Percentiles rank a stretch among this genome's conserved stretches.
phyloP scores from a whole-genome alignment of 2,797 vertebrate genomes.

The Champsocephalus esox region DNA sequence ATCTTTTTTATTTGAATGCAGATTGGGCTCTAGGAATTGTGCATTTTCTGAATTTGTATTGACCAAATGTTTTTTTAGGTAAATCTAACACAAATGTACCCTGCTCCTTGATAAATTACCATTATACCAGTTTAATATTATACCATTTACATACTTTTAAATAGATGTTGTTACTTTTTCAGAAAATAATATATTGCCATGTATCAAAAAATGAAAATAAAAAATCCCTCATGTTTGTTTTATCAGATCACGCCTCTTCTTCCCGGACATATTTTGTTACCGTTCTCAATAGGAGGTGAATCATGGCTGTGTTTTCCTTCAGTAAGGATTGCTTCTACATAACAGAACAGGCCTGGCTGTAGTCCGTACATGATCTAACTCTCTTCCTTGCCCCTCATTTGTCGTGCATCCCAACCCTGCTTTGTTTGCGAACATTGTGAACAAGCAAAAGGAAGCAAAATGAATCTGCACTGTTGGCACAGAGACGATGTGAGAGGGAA shows the following conservation, averaged over 20 bases:
- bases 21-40: not conserved
- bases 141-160: not conserved
- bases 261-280: not conserved
- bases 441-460: slow-evolving; percentile 8
- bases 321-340: not conserved
- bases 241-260: not conserved
- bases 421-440: slow-evolving; percentile 41
- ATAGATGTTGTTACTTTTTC: not conserved
- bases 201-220: not conserved
- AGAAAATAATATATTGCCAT: not conserved
- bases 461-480: slow-evolving; percentile 51
- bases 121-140: no score
- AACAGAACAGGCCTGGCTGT: not conserved
- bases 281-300: slow-evolving; percentile 8
- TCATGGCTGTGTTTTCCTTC: slow-evolving; percentile 12
- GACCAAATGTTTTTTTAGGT: no score
- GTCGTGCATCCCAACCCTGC: slow-evolving; percentile 23
- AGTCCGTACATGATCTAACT: slow-evolving; percentile 1
- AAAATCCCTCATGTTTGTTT: not conserved
- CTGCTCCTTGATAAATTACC: no score
- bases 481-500: slow-evolving; percentile 34
- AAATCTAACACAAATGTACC: no score
- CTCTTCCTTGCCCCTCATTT: slow-evolving; percentile 1
- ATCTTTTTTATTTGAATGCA: not conserved
- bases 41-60: no score